Evolutionary conservation across 2,888 invertebrate genomes (phyloP).

Genomic region (Pycnomerus fuliginosus): DNA sequence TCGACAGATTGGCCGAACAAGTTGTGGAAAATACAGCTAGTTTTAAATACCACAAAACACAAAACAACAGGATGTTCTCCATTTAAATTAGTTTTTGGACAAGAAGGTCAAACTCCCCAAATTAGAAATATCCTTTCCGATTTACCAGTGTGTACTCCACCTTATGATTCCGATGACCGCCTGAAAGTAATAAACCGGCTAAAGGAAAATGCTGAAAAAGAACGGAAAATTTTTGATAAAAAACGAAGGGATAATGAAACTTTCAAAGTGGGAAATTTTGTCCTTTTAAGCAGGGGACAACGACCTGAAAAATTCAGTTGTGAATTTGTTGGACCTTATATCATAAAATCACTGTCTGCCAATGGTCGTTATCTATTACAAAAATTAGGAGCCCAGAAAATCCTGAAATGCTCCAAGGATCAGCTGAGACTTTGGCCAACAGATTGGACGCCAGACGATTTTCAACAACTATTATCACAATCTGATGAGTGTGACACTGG

Average conservation of each 20-base stretch:
- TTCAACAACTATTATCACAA: too few species aligned
- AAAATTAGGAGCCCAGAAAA: not conserved
- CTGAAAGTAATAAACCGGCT: too few species aligned
- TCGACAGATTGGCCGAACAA: slow-evolving; percentile 20
- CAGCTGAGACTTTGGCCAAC: slow-evolving; percentile 17
- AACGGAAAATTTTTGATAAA: too few species aligned
- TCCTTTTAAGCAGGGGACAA: too few species aligned
- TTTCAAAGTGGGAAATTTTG: too few species aligned
- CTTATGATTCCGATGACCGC: too few species aligned
- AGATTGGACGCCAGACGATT: slow-evolving; percentile 17
- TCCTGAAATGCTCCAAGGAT: slow-evolving; percentile 14
- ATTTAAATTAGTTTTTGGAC: slow-evolving; percentile 19
- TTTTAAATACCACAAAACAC: slow-evolving; percentile 21
- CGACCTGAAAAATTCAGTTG: too few species aligned
- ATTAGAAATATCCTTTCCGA: slow-evolving; percentile 16
- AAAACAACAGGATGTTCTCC: slow-evolving; percentile 21
- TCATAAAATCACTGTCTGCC: too few species aligned
- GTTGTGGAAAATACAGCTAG: slow-evolving; percentile 16
- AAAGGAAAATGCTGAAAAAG: too few species aligned
- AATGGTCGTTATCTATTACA: not conserved
- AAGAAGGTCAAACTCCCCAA: slow-evolving; percentile 18
- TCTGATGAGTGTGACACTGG: too few species aligned
- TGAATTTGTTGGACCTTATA: too few species aligned
- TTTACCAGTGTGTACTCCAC: slow-evolving; percentile 3
- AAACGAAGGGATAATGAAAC: too few species aligned